These are phyloP conservation scores for Apis laboriosa DNA, from an alignment of 1,140 invertebrate genomes.

Conservation along the genomic window DNA sequence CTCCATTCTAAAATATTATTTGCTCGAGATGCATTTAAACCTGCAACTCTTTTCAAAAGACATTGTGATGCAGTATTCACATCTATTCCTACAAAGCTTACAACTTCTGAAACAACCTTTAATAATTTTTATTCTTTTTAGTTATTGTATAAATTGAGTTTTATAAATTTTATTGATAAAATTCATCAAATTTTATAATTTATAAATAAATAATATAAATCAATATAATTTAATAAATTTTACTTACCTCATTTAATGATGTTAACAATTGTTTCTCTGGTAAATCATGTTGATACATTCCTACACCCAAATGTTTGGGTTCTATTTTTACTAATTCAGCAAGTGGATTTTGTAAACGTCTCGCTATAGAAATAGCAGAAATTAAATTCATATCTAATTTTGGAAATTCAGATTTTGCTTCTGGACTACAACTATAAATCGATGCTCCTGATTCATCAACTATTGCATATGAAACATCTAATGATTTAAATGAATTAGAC, in stretches of 20 bases:
- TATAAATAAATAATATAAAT: too few species aligned
- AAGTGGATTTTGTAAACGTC: slow-evolving; percentile 93
- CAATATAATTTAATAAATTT: too few species aligned
- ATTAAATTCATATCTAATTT: slow-evolving; percentile 84
- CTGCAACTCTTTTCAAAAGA: slow-evolving; percentile 90
- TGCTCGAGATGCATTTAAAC: slow-evolving; percentile 87
- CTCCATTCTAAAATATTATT: slow-evolving; percentile 90
- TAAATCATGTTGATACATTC: slow-evolving; percentile 96
- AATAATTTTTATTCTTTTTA: slow-evolving; percentile 7
- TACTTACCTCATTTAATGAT: slow-evolving; percentile 85
- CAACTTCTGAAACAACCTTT: slow-evolving; percentile 57
- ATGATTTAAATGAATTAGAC: slow-evolving; percentile 80
- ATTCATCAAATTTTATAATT: not conserved
- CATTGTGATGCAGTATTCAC: slow-evolving; percentile 91
- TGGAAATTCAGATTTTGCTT: slow-evolving; percentile 92
- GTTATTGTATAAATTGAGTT: not conserved
- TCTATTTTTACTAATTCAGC: slow-evolving; percentile 96
- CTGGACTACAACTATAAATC: slow-evolving; percentile 92
- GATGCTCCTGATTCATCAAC: slow-evolving; percentile 94
- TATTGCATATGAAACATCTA: slow-evolving; percentile 88
- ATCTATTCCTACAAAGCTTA: slow-evolving; percentile 95
- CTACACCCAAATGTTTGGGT: slow-evolving; percentile 93
- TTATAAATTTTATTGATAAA: not conserved
- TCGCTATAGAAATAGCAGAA: slow-evolving; percentile 89
- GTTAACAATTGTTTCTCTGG: slow-evolving; percentile 87